Percentiles rank a stretch among this genome's conserved stretches.
Evolutionary conservation across 2,888 invertebrate genomes (phyloP).

Genomic region (Actias luna): DNA sequence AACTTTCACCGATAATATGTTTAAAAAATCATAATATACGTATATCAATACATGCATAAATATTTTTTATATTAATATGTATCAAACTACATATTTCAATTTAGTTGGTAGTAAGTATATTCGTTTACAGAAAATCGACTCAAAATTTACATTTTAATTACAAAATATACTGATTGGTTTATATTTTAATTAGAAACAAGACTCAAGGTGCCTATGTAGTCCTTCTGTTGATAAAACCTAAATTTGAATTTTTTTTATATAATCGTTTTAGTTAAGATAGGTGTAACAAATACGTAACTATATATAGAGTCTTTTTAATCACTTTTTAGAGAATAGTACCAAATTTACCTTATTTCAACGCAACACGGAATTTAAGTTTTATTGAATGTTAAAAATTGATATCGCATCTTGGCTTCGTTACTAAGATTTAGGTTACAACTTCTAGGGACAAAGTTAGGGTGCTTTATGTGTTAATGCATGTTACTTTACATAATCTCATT

Average conservation of each 20-base stretch:
- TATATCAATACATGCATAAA: too few species aligned
- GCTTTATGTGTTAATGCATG: background rate
- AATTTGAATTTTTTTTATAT: background rate
- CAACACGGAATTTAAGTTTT: background rate
- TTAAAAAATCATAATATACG: background rate
- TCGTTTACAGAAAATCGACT: slow-evolving; percentile 30
- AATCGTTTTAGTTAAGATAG: background rate
- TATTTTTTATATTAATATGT: slow-evolving; percentile 3
- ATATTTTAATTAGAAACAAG: slow-evolving; percentile 25
- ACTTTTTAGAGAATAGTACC: too few species aligned
- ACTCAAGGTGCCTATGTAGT: slow-evolving; percentile 20
- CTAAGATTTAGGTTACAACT: background rate
- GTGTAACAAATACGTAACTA: background rate
- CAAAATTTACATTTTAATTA: slow-evolving; percentile 38
- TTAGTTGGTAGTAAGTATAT: slow-evolving; percentile 26
- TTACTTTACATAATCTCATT: too few species aligned
- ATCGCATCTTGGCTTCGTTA: background rate
- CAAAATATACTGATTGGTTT: slow-evolving; percentile 23
- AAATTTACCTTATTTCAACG: background rate
- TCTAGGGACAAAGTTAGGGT: too few species aligned
- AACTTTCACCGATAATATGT: background rate
- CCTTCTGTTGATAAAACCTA: background rate
- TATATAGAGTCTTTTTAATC: background rate
- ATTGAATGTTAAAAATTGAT: background rate
- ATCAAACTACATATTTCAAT: slow-evolving; percentile 11